These are phyloP conservation scores for Drosophila hydei DNA, from an alignment of 1,140 invertebrate genomes.

Conservation along the genomic window DNA sequence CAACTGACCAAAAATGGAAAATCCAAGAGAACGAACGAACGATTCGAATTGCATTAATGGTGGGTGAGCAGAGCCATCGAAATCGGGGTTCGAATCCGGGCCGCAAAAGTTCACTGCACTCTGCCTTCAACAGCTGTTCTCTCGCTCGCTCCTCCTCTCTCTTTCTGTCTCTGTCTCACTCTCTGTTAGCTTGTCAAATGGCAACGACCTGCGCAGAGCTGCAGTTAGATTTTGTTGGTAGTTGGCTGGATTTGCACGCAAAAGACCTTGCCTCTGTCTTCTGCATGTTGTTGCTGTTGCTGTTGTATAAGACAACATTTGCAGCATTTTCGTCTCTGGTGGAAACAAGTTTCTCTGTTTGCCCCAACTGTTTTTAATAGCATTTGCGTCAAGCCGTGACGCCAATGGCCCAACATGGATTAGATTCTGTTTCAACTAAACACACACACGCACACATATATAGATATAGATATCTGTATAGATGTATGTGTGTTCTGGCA, in stretches of 20 bases:
- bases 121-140: conserved; percentile 52
- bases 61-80: conserved; percentile 30
- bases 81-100: conserved; percentile 6
- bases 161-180: conserved; percentile 12
- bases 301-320: conserved; percentile 31
- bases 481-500: background rate
- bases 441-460: background rate
- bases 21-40: conserved; percentile 11
- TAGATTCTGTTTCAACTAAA: conserved; percentile 49
- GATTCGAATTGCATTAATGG: conserved; percentile 75
- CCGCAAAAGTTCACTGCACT: conserved; percentile 73
- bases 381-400: conserved; percentile 53
- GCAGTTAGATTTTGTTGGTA: conserved; percentile 70
- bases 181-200: conserved; percentile 48
- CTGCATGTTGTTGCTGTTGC: background rate
- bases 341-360: conserved; percentile 61
- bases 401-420: conserved; percentile 65
- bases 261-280: conserved; percentile 70
- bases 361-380: conserved; percentile 75
- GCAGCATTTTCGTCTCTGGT: conserved; percentile 49
- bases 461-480: conserved; percentile 13
- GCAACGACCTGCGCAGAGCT: conserved; percentile 78
- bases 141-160: conserved; percentile 4
- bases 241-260: conserved; percentile 70
- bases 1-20: conserved; percentile 62